Conservation (phyloP, 2,888 invertebrate genomes). For the Therioaphis trifolii region DNA sequence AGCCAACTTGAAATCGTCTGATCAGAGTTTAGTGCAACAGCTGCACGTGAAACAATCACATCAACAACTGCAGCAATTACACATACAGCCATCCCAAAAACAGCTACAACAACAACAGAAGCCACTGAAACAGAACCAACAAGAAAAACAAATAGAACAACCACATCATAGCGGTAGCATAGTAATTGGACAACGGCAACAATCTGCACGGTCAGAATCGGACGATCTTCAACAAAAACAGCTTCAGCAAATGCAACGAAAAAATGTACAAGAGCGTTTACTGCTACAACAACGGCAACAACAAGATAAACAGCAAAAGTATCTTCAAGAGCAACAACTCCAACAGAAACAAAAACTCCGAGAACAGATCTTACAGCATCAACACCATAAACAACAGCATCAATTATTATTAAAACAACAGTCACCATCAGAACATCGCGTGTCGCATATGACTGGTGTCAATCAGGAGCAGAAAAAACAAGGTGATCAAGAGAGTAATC, state of each 20-base stretch:
- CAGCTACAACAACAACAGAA: not conserved
- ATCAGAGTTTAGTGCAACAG: not conserved
- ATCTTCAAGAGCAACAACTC: not conserved
- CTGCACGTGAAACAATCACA: conserved; percentile 5
- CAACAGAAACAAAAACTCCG: conserved; percentile 4
- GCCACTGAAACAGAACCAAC: not conserved
- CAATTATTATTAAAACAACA: not conserved
- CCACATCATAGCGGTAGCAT: not conserved
- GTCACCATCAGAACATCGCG: not conserved
- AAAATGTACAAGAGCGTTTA: not conserved
- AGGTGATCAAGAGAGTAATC: not conserved
- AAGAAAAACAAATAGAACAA: not conserved
- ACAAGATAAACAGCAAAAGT: not conserved
- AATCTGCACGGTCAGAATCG: not conserved
- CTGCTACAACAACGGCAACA: not conserved
- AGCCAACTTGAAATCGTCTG: not conserved
- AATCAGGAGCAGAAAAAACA: not conserved
- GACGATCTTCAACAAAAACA: not conserved
- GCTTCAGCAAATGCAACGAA: not conserved
- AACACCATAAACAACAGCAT: conserved; percentile 25
- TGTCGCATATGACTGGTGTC: not conserved
- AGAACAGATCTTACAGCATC: conserved; percentile 11
- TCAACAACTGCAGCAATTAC: conserved; percentile 35
- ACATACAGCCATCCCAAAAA: conserved; percentile 18
- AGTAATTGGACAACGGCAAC: not conserved